A percentile compares a stretch with the other conserved stretches of the same genome.
These are phyloP conservation scores for Chaetoderma sp. DNA, from an alignment of 2,888 invertebrate genomes.

Conservation along the genomic window DNA sequence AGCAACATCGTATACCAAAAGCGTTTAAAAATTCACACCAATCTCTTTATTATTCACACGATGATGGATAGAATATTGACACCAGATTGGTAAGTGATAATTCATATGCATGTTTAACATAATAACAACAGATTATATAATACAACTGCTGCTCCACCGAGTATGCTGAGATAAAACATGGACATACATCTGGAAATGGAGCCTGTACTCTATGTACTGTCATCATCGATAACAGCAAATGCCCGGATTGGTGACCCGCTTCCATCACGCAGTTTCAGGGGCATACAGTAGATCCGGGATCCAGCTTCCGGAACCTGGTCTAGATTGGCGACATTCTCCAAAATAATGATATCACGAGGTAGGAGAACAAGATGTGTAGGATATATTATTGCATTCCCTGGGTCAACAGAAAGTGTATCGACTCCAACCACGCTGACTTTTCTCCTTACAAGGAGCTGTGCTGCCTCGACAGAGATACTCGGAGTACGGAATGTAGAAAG, in stretches of 20 bases:
- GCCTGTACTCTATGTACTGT: no score
- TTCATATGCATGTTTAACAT: no score
- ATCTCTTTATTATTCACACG: no score
- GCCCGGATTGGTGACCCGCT: not conserved
- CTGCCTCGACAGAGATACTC: not conserved
- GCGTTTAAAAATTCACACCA: no score
- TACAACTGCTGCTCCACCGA: no score
- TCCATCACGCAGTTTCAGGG: not conserved
- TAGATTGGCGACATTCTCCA: not conserved
- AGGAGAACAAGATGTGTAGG: not conserved
- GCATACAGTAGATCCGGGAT: not conserved
- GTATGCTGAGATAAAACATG: no score
- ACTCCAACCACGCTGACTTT: not conserved
- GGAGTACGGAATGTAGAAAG: not conserved
- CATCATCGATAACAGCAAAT: slow-evolving; percentile 1
- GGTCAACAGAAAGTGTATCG: not conserved
- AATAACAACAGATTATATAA: no score
- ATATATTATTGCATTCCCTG: not conserved
- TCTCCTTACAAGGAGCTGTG: not conserved
- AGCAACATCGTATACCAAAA: no score
- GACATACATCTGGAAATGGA: no score
- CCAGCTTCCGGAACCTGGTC: not conserved
- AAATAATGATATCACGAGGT: not conserved
- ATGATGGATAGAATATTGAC: no score
- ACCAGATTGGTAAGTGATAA: no score